Evolutionary conservation across 2,888 invertebrate genomes (phyloP).

Genomic region (Cryptus viduatorius): DNA sequence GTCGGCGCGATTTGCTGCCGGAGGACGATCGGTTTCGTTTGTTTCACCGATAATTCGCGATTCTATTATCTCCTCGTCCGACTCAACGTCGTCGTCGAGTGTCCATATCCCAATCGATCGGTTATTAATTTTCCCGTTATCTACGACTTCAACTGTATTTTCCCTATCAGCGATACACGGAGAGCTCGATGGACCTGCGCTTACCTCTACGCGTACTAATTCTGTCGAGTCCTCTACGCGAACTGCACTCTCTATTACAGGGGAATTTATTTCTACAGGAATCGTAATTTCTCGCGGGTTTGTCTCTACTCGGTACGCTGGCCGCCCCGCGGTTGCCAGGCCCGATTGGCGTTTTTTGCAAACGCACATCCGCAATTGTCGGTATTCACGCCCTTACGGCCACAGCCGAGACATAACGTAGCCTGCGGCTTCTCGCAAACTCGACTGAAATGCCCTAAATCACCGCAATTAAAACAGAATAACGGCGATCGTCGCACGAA

Average conservation of each 20-base stretch:
- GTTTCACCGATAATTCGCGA: no score
- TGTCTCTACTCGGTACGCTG: background rate
- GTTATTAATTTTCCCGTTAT: background rate
- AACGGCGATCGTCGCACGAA: no score
- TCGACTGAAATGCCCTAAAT: background rate
- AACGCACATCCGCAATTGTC: slow-evolving; percentile 10
- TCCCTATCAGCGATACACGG: background rate
- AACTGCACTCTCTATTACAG: background rate
- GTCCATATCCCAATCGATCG: background rate
- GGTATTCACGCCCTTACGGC: background rate
- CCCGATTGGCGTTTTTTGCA: slow-evolving; percentile 4
- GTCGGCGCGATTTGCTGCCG: no score
- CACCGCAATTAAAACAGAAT: background rate
- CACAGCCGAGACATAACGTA: background rate
- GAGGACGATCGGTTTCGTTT: no score
- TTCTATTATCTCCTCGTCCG: no score
- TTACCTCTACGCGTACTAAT: no score
- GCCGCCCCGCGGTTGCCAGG: slow-evolving; percentile 38
- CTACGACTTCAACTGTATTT: background rate
- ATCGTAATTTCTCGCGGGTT: background rate
- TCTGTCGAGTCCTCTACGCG: background rate
- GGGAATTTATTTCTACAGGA: background rate
- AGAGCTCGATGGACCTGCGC: background rate
- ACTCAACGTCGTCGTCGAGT: background rate
- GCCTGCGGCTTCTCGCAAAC: background rate